phyloP scores from a whole-genome alignment of 2,113 vertebrate species.

The Semnornis frantzii region DNA sequence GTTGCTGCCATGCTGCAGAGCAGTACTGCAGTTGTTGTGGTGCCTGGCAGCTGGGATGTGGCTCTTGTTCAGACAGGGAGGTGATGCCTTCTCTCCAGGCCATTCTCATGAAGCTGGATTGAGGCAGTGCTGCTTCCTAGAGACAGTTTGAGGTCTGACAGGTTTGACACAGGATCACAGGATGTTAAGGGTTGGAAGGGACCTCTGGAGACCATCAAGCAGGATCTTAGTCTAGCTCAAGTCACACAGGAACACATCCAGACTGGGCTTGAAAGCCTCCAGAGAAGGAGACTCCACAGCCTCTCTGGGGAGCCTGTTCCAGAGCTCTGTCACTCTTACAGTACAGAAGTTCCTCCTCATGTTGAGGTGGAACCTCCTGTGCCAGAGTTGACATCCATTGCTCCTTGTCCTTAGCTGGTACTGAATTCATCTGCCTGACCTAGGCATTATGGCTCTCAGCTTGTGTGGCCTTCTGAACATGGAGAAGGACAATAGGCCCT shows the following conservation, averaged over 20 bases:
- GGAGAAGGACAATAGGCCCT: neutral
- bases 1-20: neutral
- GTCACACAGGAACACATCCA: too few species aligned
- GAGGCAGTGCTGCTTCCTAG: neutral
- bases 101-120: neutral
- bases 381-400: too few species aligned
- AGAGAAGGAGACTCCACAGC: too few species aligned
- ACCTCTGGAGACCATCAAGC: too few species aligned
- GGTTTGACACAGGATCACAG: neutral
- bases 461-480: neutral
- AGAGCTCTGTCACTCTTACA: too few species aligned
- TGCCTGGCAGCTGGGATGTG: slow-evolving; percentile 4
- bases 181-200: too few species aligned
- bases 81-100: neutral
- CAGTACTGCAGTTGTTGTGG: neutral
- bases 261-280: too few species aligned
- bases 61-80: neutral
- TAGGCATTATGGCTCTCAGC: neutral
- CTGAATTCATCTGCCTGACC: neutral
- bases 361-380: too few species aligned
- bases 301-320: too few species aligned
- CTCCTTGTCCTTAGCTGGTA: neutral
- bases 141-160: neutral
- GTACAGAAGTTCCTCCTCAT: too few species aligned
- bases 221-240: too few species aligned